Evolutionary conservation across 2,888 invertebrate genomes (phyloP).

Genomic region (Lamellibrachia satsuma): DNA sequence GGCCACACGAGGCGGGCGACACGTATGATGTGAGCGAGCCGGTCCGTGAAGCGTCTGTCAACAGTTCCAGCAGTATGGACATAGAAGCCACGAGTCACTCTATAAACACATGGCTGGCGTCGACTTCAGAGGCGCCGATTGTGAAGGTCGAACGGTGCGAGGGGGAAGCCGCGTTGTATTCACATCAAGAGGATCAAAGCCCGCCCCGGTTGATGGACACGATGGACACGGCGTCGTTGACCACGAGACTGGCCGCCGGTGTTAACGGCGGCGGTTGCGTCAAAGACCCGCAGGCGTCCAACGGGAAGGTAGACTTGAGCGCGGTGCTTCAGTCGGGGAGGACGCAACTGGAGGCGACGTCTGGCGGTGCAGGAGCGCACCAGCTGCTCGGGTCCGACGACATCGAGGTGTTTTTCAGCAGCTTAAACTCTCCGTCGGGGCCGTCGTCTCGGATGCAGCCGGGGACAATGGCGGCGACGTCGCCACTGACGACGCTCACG

Average conservation of each 20-base stretch:
- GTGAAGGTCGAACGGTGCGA: neutral
- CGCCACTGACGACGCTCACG: neutral
- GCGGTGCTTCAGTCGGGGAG: neutral
- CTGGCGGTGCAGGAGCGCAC: neutral
- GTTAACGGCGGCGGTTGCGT: neutral
- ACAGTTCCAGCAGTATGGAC: neutral
- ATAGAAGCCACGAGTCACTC: slow-evolving; percentile 12
- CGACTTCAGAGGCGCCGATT: neutral
- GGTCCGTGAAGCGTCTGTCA: neutral
- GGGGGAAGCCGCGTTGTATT: neutral
- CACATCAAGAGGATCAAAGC: neutral
- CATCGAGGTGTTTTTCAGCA: slow-evolving; percentile 57
- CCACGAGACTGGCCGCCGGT: neutral
- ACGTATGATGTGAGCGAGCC: neutral
- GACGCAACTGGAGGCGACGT: neutral
- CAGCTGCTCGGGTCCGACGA: slow-evolving; percentile 55
- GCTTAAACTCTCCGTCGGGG: slow-evolving; percentile 43
- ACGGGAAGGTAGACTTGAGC: neutral
- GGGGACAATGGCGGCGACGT: neutral
- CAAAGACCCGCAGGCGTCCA: neutral
- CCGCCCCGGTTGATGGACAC: neutral
- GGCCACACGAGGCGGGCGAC: neutral
- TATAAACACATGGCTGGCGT: neutral
- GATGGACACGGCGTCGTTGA: neutral
- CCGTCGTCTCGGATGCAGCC: neutral